Base-by-base conservation (phyloP, 2,888 invertebrate species). In the Caenorhabditis auriculariae region DNA sequence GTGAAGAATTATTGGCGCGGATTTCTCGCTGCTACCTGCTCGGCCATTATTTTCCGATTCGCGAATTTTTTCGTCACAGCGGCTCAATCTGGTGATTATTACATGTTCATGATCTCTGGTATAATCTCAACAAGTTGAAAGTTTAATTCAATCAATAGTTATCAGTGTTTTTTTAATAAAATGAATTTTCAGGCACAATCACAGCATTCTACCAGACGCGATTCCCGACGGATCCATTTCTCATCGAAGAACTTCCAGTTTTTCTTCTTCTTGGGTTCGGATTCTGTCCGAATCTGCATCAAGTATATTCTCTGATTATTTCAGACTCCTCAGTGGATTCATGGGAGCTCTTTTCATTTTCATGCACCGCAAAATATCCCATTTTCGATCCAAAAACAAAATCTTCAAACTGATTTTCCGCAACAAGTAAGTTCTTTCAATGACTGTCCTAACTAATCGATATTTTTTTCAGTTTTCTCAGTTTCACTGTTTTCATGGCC, bases 1-100 rank as follows among this genome's bases (percentile, higher is more conserved):
- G 94, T 96, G 0, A 86, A 94, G 57, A 96, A 95, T 83, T 96
- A 96, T 81, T 96, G 95, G 95, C 86, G 84, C 54, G 94, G 93
- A 0, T 96, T 96, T 84, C 93, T 95, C 82, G 90, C 94, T 0
- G 94, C 95, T 0, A 94, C 94, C 35, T 93, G 93, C 83, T 93
- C 94, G 50, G 95, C 95, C 15, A 90, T 94, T 32, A 90, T 93
- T 81, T 96, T 95, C 77, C 87, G 94, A 0, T 85, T 96, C 43
- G 71, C 74, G 23, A 71, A 69, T 53, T 72, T 72, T 41, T 72
- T 72, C 47, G 72, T 72, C 27, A 72, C 72, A 9, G 72, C 66
- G 17, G 72, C 60, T 24, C 72, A 72, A 42, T 65, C 65, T 9
- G 70, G 56, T 57, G 29, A 26, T 9, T 32, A 32, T 12, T 9